phyloP scores from a whole-genome alignment of 2,888 invertebrate species.

The Mythimna loreyi region DNA sequence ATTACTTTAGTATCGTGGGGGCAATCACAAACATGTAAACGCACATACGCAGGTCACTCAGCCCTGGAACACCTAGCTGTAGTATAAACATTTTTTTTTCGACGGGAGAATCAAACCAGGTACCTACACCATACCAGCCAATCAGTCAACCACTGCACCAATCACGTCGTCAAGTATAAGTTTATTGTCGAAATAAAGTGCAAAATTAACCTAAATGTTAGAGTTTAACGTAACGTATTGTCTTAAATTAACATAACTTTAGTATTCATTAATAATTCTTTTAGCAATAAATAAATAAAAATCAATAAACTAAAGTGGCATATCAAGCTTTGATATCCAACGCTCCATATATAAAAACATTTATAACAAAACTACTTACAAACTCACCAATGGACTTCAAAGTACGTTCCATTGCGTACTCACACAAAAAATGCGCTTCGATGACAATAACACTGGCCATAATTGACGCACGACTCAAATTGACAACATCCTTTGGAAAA shows the following conservation, averaged over 20 bases:
- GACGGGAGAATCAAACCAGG: too few relatives aligned
- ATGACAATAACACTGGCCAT: conserved; percentile 18
- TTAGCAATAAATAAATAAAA: background rate
- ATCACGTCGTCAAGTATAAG: too few relatives aligned
- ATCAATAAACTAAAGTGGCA: background rate
- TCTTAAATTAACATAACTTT: background rate
- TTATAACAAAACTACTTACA: background rate
- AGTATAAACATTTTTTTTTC: too few relatives aligned
- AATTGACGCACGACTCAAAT: conserved; percentile 39
- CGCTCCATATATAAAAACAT: background rate
- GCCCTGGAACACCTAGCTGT: too few relatives aligned
- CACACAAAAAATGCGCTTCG: conserved; percentile 5
- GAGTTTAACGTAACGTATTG: background rate
- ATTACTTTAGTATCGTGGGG: too few relatives aligned
- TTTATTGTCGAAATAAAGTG: too few relatives aligned
- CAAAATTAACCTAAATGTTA: background rate
- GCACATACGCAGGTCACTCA: too few relatives aligned
- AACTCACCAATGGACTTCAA: conserved; percentile 3
- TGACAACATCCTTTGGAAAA: conserved; percentile 39
- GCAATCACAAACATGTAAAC: too few relatives aligned
- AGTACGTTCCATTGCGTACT: conserved; percentile 13
- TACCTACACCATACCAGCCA: too few relatives aligned
- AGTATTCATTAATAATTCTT: background rate
- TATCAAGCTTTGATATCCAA: background rate
- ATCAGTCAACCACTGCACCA: too few relatives aligned